Base-by-base conservation (phyloP, 2,797 vertebrate genomes). In the Lacerta viridis region DNA sequence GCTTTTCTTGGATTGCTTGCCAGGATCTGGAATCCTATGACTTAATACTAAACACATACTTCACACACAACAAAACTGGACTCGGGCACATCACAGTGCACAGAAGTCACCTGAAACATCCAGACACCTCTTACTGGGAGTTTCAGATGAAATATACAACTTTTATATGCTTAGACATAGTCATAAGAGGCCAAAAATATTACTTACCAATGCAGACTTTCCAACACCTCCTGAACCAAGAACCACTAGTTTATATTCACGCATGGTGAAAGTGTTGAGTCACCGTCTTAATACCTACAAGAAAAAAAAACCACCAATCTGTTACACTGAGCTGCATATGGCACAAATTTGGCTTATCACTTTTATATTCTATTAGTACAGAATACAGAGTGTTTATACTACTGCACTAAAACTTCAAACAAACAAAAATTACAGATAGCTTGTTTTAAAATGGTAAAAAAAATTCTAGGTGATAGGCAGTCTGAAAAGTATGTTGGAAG, bases 241-340 rank as follows among this genome's bases (percentile, higher is more conserved):
- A 96, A 99, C 98, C 86, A 99, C 98, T 96, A 99, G 97, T 96
- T 99, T 99, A 96, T 99, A 99, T 96, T 99, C 98, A 97, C 98
- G 98, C 98, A 98, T 99, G 97, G 96, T 98, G 98, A 93, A 97
- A 95, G 91, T 87, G 87, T 94, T 91, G 84, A 93, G 87, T 96
- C 86, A 93, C 94, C 90, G 89, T 23, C 79, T 90, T 93, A 94
- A 94, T 94, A 96, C 95, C 97, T 97, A 89, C 90, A 97, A 95
- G 7, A 92, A 15, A 95, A 43, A 95, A 43, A 94, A 93, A 29
- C 1, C 33, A 33, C 33, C 33, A 84, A 88, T 43, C 84, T 13
- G 7, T 7, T 68, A 59, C 1, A 66, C 46, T 81, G 17, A 81
- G 11, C 33, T 27, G 20, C 36, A 9, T 6, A 41, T 50, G 7